Evolutionary conservation across 2,113 vertebrate species (phyloP).

Genomic region (Phodopus roborovskii): DNA sequence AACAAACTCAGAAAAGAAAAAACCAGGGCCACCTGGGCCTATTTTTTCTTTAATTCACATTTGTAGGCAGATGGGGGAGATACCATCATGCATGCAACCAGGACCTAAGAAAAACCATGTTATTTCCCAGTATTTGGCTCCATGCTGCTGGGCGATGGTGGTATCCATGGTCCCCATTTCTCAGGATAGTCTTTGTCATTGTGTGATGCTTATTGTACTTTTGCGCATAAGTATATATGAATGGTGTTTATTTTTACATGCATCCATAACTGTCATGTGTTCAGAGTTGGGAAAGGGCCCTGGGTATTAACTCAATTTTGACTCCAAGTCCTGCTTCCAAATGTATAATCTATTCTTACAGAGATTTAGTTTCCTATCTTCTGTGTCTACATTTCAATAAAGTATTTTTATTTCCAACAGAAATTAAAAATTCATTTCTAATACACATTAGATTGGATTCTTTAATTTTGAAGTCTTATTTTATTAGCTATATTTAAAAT

Average conservation of each 20-base stretch:
- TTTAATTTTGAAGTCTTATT: constrained; percentile 39
- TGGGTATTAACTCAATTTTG: neutral
- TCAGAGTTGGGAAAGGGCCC: constrained; percentile 8
- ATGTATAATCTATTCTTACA: neutral
- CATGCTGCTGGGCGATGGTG: neutral
- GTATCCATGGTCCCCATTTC: neutral
- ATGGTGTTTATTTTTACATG: neutral
- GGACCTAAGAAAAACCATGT: neutral
- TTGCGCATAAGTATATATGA: neutral
- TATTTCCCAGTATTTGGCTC: neutral
- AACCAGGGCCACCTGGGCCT: neutral
- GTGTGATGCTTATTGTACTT: neutral
- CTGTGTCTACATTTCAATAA: neutral
- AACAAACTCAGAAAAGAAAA: neutral
- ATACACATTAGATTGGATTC: neutral
- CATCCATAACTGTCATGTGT: neutral
- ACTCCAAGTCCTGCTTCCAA: neutral
- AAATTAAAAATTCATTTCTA: constrained; percentile 26
- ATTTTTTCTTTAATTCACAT: neutral
- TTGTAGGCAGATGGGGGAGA: neutral
- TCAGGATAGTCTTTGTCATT: neutral
- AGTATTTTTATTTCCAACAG: neutral
- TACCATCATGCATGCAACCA: neutral
- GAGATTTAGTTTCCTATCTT: constrained; percentile 14
- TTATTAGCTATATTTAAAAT: constrained; percentile 12